Base-by-base conservation (phyloP, 2,797 vertebrate genomes). In the Amblyraja radiata region DNA sequence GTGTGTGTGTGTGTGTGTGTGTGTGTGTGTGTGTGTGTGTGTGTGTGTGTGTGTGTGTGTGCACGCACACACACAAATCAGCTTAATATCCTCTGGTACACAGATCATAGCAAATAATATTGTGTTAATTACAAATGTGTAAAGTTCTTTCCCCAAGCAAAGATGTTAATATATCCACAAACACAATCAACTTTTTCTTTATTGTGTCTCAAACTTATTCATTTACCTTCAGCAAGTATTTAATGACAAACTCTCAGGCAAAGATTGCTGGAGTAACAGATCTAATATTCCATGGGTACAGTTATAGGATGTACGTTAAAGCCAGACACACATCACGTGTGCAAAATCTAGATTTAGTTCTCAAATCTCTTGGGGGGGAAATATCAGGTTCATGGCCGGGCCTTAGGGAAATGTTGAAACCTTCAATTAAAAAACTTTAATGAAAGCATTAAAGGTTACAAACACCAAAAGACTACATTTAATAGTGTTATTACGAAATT, bases 341-440 rank as follows among this genome's bases (percentile, higher is more conserved):
- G 58, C 58, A 65, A 83, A 65, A 13, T 63, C 58, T 28, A 32
- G 61, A 16, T 11, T 86, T n/a, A 86, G 54, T 28, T n/a, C 58
- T 13, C 10, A 36, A 13, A 61, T 4, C 81, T n/a, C 9, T 18
- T 18, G n/a, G n/a, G 71, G 71, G 14, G 36, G 46, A 46, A 36
- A 28, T 65, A 61, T 61, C 83, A 88, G 23, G 25, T 88, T 61
- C 11, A 16, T 25, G 23, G 54, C 84, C 88, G 84, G 58, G 61
- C 1, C 8, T 46, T 83, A 58, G 46, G 39, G 8, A 54, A 83
- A 83, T 25, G 21, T 8, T 83, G 39, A 83, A 25, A 58, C 46
- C 46, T 84, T 84, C 81, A 84, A 63, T 28, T 84, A 54, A 83
- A 83, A 74, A 83, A 54, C 39, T 83, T 23, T 81, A 81, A 81